Evolutionary conservation across 2,797 vertebrate species (phyloP).

Genomic region (Chloroceryle amazona): DNA sequence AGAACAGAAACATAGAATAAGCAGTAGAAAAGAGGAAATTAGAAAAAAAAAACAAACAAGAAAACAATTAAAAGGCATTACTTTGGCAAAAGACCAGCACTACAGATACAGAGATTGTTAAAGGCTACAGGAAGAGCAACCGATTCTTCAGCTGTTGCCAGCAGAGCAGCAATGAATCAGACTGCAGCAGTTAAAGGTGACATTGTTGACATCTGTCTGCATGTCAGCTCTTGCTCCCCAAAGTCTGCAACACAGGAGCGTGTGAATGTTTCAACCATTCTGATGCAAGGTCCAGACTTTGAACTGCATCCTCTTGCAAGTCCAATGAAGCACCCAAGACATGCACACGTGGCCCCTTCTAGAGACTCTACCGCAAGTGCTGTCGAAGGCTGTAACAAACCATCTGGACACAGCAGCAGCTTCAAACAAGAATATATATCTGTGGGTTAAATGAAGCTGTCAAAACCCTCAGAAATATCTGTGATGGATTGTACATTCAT

Average conservation of each 20-base stretch:
- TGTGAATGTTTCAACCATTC: background rate
- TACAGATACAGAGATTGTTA: background rate
- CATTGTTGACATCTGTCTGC: background rate
- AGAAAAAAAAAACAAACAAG: background rate
- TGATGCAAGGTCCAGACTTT: background rate
- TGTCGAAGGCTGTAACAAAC: background rate
- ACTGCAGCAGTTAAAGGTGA: background rate
- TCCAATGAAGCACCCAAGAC: background rate
- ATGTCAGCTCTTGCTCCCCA: background rate
- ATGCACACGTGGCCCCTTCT: rapidly evolving
- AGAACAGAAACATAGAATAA: background rate
- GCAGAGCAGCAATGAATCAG: background rate
- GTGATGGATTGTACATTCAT: background rate
- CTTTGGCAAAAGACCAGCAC: background rate
- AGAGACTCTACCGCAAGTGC: background rate
- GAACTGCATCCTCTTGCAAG: background rate
- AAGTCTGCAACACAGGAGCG: background rate
- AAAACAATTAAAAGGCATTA: background rate
- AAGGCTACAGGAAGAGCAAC: background rate
- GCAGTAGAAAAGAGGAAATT: background rate
- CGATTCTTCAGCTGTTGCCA: background rate
- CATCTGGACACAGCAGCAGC: background rate
- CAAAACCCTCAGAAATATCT: background rate
- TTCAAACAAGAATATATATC: background rate
- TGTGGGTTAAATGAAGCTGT: background rate